A percentile compares a stretch with the other conserved stretches of the same genome.
These are phyloP conservation scores for Hirudinaria manillensis DNA, from an alignment of 2,888 invertebrate species.

Conservation along the genomic window DNA sequence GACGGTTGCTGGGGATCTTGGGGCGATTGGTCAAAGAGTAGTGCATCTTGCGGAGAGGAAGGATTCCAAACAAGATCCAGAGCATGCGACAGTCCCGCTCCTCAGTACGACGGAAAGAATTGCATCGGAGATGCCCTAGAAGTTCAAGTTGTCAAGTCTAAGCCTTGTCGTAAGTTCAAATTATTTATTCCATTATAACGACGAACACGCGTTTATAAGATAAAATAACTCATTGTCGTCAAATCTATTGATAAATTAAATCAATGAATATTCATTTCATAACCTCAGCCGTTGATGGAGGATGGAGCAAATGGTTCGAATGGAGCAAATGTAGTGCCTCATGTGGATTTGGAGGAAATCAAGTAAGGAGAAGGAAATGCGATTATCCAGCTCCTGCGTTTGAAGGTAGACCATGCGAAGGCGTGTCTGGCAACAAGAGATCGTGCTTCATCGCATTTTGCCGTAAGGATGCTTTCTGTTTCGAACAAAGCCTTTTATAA, in stretches of 20 bases:
- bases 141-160: conserved; percentile 20
- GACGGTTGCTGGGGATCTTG: conserved; percentile 35
- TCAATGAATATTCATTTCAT: not conserved
- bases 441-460: conserved; percentile 34
- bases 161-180: conserved; percentile 30
- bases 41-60: conserved; percentile 33
- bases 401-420: conserved; percentile 33
- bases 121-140: conserved; percentile 34
- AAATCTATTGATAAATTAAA: too few species aligned
- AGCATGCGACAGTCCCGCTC: conserved; percentile 35
- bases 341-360: conserved; percentile 35
- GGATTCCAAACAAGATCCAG: conserved; percentile 32
- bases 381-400: conserved; percentile 31
- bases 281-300: conserved; percentile 33
- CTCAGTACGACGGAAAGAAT: conserved; percentile 31
- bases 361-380: conserved; percentile 33
- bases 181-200: not conserved
- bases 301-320: conserved; percentile 37
- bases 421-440: conserved; percentile 39
- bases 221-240: not conserved
- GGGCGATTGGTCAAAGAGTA: conserved; percentile 34
- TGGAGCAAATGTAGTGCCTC: conserved; percentile 38
- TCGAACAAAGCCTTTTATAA: not conserved
- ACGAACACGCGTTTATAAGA: not conserved
- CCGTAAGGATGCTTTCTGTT: conserved; percentile 24